These are phyloP conservation scores for Gasterosteus aculeatus DNA, from an alignment of 2,113 vertebrate species.

Conservation along the genomic window DNA sequence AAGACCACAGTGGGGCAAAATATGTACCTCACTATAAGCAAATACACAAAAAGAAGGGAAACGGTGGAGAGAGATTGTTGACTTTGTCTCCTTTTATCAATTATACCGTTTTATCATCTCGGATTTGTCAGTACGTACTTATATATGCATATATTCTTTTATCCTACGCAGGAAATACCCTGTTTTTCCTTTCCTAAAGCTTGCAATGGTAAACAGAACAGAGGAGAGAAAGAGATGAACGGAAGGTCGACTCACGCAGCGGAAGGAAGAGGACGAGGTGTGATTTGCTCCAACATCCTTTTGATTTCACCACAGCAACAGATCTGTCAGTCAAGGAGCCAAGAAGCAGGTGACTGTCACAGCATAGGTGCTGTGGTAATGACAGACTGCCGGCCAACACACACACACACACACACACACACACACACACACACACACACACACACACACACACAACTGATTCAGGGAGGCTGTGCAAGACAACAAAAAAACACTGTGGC, in stretches of 20 bases:
- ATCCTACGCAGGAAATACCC: background rate
- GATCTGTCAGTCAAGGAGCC: conserved; percentile 61
- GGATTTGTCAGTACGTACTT: background rate
- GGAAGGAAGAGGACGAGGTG: conserved; percentile 64
- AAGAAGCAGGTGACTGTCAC: conserved; percentile 68
- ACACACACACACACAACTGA: conserved; percentile 15
- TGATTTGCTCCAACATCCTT: conserved; percentile 67
- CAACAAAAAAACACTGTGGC: conserved; percentile 40
- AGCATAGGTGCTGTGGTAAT: conserved; percentile 52
- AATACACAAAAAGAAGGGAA: background rate
- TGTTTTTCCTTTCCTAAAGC: conserved; percentile 3
- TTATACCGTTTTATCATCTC: background rate
- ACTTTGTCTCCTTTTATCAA: background rate
- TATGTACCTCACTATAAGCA: background rate
- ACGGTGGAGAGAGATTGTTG: background rate
- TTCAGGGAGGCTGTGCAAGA: conserved; percentile 30
- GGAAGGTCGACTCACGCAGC: conserved; percentile 45
- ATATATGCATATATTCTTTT: background rate
- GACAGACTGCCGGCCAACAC: conserved; percentile 49
- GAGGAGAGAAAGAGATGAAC: conserved; percentile 25
- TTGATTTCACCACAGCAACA: conserved; percentile 56
- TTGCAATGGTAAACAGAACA: conserved; percentile 34
- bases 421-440: background rate
- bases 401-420: conserved; percentile 36
- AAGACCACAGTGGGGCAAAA: background rate